These are phyloP conservation scores for Colletes latitarsis DNA, from an alignment of 1,140 invertebrate genomes.

Conservation along the genomic window DNA sequence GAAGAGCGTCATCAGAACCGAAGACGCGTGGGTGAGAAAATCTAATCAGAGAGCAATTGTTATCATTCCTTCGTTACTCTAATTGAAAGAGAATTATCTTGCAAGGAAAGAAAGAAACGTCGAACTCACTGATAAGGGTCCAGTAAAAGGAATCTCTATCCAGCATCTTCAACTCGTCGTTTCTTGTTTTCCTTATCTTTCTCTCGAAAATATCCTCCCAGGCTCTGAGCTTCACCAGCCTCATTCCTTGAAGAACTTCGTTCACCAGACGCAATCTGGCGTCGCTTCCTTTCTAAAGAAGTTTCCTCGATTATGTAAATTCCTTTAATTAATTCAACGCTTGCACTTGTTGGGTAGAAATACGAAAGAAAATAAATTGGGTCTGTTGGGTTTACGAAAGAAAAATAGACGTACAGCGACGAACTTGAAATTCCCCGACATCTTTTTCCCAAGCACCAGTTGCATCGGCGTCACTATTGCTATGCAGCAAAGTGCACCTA, in stretches of 20 bases:
- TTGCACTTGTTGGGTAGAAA: neutral
- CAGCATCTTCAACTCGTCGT: constrained; percentile 87
- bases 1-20: constrained; percentile 87
- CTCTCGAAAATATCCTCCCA: constrained; percentile 90
- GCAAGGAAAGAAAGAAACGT: neutral
- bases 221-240: constrained; percentile 90
- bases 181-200: constrained; percentile 84
- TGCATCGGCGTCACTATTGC: constrained; percentile 87
- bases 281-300: constrained; percentile 85
- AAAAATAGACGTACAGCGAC: constrained; percentile 83
- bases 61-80: neutral
- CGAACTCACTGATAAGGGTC: constrained; percentile 86
- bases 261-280: constrained; percentile 88
- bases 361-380: neutral
- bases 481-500: constrained; percentile 87
- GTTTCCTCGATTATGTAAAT: constrained; percentile 15
- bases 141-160: constrained; percentile 89
- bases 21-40: constrained; percentile 88
- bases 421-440: constrained; percentile 86
- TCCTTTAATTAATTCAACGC: constrained; percentile 4
- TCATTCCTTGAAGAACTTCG: constrained; percentile 91
- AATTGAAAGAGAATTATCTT: too few relatives aligned
- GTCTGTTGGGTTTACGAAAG: neutral
- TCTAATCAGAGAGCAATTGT: neutral
- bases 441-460: constrained; percentile 86